Percentiles rank a stretch among this genome's conserved stretches.
Evolutionary conservation across 2,888 invertebrate species (phyloP).

Genomic region (Dioctria rufipes): DNA sequence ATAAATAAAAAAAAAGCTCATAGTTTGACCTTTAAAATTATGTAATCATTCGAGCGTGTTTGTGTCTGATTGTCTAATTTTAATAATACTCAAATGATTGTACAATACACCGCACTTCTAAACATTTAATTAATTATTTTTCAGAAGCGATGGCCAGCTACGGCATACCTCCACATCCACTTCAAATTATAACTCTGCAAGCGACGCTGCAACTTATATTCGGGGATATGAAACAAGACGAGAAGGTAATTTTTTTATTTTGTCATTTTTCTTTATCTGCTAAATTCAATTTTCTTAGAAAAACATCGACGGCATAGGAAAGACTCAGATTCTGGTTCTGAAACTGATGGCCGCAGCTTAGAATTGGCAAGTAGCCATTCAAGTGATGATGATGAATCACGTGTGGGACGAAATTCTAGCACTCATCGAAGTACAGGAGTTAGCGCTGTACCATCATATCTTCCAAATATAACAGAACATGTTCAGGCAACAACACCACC

Average conservation of each 20-base stretch:
- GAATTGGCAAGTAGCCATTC: slow-evolving; percentile 97
- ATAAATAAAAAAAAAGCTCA: too few species aligned
- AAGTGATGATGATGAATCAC: slow-evolving; percentile 88
- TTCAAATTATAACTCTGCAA: slow-evolving; percentile 88
- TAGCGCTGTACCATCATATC: slow-evolving; percentile 72
- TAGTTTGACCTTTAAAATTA: too few species aligned
- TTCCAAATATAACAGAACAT: slow-evolving; percentile 77
- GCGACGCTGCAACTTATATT: slow-evolving; percentile 83
- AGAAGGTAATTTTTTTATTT: slow-evolving; percentile 51
- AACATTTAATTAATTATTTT: slow-evolving; percentile 46
- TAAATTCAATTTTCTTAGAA: slow-evolving; percentile 60
- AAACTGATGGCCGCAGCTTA: slow-evolving; percentile 84
- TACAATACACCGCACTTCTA: too few species aligned
- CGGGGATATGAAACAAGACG: slow-evolving; percentile 75
- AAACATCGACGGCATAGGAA: slow-evolving; percentile 72
- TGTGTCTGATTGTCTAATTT: too few species aligned
- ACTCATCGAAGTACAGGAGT: slow-evolving; percentile 71
- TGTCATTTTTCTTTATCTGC: not conserved
- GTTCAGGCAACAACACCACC: slow-evolving; percentile 77
- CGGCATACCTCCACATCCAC: slow-evolving; percentile 89
- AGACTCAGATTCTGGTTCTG: slow-evolving; percentile 87
- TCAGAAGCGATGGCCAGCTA: slow-evolving; percentile 83
- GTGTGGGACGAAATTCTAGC: slow-evolving; percentile 67
- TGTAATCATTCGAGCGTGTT: too few species aligned
- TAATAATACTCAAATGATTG: too few species aligned